A percentile compares a stretch with the other conserved stretches of the same genome.
These are phyloP conservation scores for Dasypus novemcinctus DNA, from an alignment of 2,113 vertebrate genomes.

Conservation along the genomic window DNA sequence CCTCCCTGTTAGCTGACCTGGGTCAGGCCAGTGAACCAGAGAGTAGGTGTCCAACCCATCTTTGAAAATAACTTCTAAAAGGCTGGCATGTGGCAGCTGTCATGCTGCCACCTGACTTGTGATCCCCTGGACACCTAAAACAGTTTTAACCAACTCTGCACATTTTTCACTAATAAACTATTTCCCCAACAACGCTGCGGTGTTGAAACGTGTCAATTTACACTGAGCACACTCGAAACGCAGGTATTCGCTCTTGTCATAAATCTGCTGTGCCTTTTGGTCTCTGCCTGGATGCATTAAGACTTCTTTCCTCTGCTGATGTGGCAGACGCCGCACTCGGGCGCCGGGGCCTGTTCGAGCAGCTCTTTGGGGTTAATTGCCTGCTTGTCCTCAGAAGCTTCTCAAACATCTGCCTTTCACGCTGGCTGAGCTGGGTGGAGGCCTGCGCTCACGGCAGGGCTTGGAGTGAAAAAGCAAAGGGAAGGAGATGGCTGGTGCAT, in stretches of 20 bases:
- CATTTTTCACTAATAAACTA: conserved; percentile 64
- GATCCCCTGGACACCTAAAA: conserved; percentile 61
- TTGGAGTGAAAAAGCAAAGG: conserved; percentile 23
- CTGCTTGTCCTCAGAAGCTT: conserved; percentile 41
- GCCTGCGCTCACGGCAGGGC: background rate
- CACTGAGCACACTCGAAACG: conserved; percentile 18
- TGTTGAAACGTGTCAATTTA: background rate
- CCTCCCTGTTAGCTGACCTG: no score
- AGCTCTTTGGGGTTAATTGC: conserved; percentile 25
- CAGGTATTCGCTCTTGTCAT: conserved; percentile 63
- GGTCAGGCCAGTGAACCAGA: no score
- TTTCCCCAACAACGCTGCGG: conserved; percentile 55
- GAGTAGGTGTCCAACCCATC: background rate
- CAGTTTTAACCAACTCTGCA: conserved; percentile 60
- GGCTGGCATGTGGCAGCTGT: conserved; percentile 34
- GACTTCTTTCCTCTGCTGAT: background rate
- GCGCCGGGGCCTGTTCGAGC: background rate
- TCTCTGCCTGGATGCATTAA: conserved; percentile 38
- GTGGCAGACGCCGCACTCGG: background rate
- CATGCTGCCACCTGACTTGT: conserved; percentile 60
- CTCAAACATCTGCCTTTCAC: background rate
- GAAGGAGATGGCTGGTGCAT: background rate
- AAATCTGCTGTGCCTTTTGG: conserved; percentile 39
- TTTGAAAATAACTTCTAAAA: conserved; percentile 53
- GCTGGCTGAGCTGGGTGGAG: background rate